Percentiles rank a stretch among this genome's conserved stretches.
These are phyloP conservation scores for Brachionus rotundiformis DNA, from an alignment of 1,140 invertebrate species.

Conservation along the genomic window DNA sequence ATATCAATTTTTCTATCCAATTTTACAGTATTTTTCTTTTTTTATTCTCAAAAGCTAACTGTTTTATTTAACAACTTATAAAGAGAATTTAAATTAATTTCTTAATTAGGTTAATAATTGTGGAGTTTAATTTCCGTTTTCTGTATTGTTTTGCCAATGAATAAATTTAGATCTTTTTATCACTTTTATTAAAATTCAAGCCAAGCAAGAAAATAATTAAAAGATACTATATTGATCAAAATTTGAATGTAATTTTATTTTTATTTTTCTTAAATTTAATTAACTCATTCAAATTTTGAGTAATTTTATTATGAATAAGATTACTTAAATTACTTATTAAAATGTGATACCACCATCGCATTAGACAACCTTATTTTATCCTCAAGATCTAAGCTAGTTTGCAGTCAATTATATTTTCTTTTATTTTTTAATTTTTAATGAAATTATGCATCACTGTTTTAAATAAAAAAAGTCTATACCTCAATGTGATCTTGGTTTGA, in stretches of 20 bases:
- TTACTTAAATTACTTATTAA: no score
- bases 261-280: neutral
- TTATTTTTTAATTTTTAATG: neutral
- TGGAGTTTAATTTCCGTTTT: slow-evolving; percentile 8
- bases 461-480: neutral
- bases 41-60: neutral
- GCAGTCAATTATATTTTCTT: no score
- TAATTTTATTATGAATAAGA: no score
- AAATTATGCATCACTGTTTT: neutral
- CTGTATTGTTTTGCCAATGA: neutral
- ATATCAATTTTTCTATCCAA: neutral
- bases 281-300: neutral
- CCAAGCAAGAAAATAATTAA: neutral
- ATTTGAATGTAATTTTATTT: neutral
- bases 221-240: neutral
- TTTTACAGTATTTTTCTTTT: neutral
- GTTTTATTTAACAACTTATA: neutral
- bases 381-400: no score
- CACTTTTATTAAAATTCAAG: neutral
- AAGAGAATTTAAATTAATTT: neutral
- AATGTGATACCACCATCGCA: no score
- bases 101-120: slow-evolving; percentile 10
- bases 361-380: no score
- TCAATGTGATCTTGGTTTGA: neutral
- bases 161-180: neutral